Base-by-base conservation (phyloP, 2,797 vertebrate genomes). In the Notolabrus celidotus region DNA sequence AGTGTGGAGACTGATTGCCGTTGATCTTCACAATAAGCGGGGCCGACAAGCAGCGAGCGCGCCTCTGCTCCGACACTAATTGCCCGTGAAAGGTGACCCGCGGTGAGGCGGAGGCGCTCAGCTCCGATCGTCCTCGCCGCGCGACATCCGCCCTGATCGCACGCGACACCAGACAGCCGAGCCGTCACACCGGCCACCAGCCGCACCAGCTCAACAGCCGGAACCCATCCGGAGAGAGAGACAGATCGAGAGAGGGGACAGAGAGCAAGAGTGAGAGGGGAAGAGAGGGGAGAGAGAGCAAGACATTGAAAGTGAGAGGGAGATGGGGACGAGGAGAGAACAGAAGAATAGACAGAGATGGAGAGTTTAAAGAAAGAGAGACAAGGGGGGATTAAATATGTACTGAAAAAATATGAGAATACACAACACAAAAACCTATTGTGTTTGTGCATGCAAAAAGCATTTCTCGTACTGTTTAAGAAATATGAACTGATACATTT, bases 61-160 rank as follows among this genome's bases (percentile, higher is more conserved):
- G 95, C 94, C 94, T 95, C 95, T 86, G 95, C 94, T 96, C 95
- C 93, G 94, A 99, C 97, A 97, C 96, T 98, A 98, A 99, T 98
- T 96, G 97, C 93, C 96, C 96, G 95, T 97, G 97, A 99, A 97
- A 97, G 97, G 96, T 96, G 96, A 98, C 97, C 97, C 91, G 95
- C 94, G 94, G 95, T 95, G 93, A 95, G 92, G 92, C 93, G 94
- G 94, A 95, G 95, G 94, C 94, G 95, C 93, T 98, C 96, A 96
- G 94, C 95, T 97, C 95, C 93, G 87, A 96, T 95, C 95, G 95
- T 91, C 91, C 90, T 92, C 93, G 94, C 93, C 81, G 82, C 45
- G 89, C 92, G 86, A 93, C 80, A 58, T 82, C 76, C 56, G 89
- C 93, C 79, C 69, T 95, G 96, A 98, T 95, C 92, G 84, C 81